Percentiles rank a stretch among this genome's conserved stretches.
Evolutionary conservation across 2,888 invertebrate genomes (phyloP).

Genomic region (Sepioteuthis lessoniana): DNA sequence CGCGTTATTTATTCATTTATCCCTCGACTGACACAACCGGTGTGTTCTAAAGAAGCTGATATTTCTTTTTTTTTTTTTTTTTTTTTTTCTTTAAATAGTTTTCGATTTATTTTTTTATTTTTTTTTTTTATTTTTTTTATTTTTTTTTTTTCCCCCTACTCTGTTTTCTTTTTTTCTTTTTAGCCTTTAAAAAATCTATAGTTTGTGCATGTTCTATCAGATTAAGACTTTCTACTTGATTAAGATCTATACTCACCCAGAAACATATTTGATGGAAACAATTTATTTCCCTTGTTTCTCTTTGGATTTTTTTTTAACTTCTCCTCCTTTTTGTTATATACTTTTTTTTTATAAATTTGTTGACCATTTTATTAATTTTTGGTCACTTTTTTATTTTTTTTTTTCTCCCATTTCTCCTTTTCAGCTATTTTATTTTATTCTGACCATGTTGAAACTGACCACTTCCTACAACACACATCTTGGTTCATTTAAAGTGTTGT

Average conservation of each 20-base stretch:
- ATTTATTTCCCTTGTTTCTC: not conserved
- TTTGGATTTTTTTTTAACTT: not conserved
- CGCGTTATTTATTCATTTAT: conserved; percentile 35
- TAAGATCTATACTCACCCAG: not conserved
- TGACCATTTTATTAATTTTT: too few species aligned
- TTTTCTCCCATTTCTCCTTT: not conserved
- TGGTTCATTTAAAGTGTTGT: not conserved
- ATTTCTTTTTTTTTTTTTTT: not conserved
- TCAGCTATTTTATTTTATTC: not conserved
- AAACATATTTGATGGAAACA: not conserved
- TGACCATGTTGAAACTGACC: not conserved
- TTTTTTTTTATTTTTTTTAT: not conserved
- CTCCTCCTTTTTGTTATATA: too few species aligned
- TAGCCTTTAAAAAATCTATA: not conserved
- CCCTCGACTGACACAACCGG: not conserved
- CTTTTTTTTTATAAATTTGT: too few species aligned
- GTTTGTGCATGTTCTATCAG: not conserved
- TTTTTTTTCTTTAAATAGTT: not conserved
- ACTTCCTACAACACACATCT: not conserved
- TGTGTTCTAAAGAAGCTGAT: not conserved
- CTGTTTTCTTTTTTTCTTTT: not conserved
- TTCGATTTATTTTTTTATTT: too few species aligned
- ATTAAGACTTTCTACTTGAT: not conserved
- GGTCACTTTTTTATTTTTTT: not conserved
- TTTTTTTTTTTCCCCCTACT: not conserved